These are phyloP conservation scores for Cardiocondyla obscurior DNA, from an alignment of 1,140 invertebrate species.

Conservation along the genomic window DNA sequence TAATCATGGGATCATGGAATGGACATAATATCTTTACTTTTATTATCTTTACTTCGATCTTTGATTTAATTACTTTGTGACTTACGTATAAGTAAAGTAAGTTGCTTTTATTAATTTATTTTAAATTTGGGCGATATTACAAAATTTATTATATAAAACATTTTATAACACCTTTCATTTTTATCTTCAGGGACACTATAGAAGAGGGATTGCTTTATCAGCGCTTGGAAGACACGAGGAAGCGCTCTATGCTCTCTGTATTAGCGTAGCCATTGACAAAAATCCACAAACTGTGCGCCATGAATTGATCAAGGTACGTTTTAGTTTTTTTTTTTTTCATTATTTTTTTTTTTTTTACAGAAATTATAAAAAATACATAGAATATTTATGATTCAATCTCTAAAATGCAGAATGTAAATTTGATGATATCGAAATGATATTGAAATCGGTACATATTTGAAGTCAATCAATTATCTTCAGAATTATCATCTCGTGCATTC, in stretches of 20 bases:
- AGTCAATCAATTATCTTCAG: background rate
- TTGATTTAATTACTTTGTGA: background rate
- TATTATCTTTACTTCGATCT: background rate
- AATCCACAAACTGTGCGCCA: slow-evolving; percentile 82
- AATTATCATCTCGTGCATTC: too few relatives aligned
- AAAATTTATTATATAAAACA: background rate
- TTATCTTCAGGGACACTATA: slow-evolving; percentile 86
- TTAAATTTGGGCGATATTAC: background rate
- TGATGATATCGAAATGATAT: background rate
- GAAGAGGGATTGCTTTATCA: slow-evolving; percentile 86
- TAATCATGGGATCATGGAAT: too few relatives aligned
- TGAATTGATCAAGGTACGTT: slow-evolving; percentile 82
- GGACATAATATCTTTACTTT: background rate
- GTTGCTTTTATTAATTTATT: background rate
- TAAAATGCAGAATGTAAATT: background rate
- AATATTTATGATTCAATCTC: background rate
- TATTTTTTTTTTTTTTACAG: background rate
- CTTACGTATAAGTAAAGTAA: background rate
- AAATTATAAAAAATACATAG: background rate
- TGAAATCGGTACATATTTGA: background rate
- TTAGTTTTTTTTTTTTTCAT: background rate
- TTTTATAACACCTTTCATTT: background rate
- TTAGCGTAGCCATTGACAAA: slow-evolving; percentile 86
- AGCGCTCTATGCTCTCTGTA: slow-evolving; percentile 87
- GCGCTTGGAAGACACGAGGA: slow-evolving; percentile 88